phyloP scores from a whole-genome alignment of 1,140 invertebrate genomes.

The Halyomorpha halys region DNA sequence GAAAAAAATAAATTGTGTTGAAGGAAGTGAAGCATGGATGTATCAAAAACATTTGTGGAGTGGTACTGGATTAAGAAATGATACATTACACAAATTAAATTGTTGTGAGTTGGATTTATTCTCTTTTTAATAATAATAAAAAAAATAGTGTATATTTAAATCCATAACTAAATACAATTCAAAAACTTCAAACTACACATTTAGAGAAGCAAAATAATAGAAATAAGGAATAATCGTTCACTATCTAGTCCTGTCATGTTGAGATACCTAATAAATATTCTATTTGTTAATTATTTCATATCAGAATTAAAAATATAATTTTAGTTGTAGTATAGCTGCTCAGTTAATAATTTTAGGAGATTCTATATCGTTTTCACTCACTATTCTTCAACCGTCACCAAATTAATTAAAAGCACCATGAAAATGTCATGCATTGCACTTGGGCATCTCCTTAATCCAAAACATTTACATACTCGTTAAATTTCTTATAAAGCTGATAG shows the following conservation, averaged over 20 bases:
- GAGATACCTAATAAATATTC: too few relatives aligned
- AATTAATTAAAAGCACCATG: slow-evolving; percentile 21
- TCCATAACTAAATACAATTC: too few relatives aligned
- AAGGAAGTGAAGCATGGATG: background rate
- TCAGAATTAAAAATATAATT: too few relatives aligned
- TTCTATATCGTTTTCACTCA: too few relatives aligned
- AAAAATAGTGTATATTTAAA: slow-evolving; percentile 9
- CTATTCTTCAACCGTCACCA: slow-evolving; percentile 18
- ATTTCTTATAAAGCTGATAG: slow-evolving; percentile 9
- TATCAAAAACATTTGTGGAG: background rate
- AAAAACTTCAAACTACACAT: background rate
- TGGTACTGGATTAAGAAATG: background rate
- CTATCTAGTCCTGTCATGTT: slow-evolving; percentile 15
- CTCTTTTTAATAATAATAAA: slow-evolving; percentile 14
- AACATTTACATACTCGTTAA: background rate
- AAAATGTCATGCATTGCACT: slow-evolving; percentile 14
- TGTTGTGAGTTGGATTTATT: slow-evolving; percentile 29
- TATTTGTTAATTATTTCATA: too few relatives aligned
- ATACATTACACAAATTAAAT: slow-evolving; percentile 18
- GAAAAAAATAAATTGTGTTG: background rate
- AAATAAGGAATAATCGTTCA: slow-evolving; percentile 24
- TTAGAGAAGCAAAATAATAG: background rate
- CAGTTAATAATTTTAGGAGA: background rate
- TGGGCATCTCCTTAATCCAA: slow-evolving; percentile 20
- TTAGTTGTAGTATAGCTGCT: background rate